phyloP scores from a whole-genome alignment of 1,140 invertebrate genomes.

The Drosophila funebris region DNA sequence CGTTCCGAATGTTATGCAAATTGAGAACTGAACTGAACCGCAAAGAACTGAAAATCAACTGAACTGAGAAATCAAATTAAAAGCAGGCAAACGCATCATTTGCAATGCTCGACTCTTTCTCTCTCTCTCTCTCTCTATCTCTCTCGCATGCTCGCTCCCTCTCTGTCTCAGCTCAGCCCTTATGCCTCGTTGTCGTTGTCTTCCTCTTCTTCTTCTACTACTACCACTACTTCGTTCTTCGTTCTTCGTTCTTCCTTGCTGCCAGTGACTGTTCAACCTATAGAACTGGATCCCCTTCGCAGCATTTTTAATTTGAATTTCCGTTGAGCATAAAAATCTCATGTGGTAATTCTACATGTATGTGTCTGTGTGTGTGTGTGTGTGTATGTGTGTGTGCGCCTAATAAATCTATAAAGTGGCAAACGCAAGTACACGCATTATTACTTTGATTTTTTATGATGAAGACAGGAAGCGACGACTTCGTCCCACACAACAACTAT shows the following conservation, averaged over 20 bases:
- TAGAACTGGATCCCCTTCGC: conserved; percentile 27
- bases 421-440: conserved; percentile 82
- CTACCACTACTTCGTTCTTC: too few relatives aligned
- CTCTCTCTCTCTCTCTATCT: conserved; percentile 16
- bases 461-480: conserved; percentile 69
- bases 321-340: conserved; percentile 66
- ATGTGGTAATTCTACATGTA: conserved; percentile 13
- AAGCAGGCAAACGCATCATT: conserved; percentile 63
- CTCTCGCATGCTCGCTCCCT: conserved; percentile 14
- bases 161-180: conserved; percentile 11
- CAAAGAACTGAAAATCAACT: conserved; percentile 16
- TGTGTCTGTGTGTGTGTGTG: conserved; percentile 15
- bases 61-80: conserved; percentile 72
- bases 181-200: neutral
- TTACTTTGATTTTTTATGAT: conserved; percentile 82
- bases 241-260: too few relatives aligned
- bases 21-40: conserved; percentile 34
- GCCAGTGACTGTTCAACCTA: too few relatives aligned
- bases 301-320: conserved; percentile 80
- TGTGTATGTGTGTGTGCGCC: conserved; percentile 31
- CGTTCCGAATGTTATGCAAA: conserved; percentile 49
- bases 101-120: conserved; percentile 17
- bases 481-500: conserved; percentile 45
- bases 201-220: too few relatives aligned
- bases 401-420: conserved; percentile 82